A percentile compares a stretch with the other conserved stretches of the same genome.
Conservation (phyloP, 2,113 vertebrate species). For the Burhinus bistriatus region DNA sequence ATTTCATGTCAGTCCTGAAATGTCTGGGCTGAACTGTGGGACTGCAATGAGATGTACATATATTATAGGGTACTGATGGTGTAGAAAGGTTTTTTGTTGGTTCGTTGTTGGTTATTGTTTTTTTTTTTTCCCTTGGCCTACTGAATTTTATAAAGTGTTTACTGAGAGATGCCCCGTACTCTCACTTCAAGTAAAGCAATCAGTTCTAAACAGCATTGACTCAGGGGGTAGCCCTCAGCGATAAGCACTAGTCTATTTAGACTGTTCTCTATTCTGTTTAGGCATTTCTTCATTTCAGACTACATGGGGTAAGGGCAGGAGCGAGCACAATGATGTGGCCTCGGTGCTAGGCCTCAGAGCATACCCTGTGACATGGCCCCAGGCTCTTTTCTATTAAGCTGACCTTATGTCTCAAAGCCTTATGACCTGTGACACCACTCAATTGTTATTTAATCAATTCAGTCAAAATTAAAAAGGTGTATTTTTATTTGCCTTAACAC, state of each 20-base stretch:
- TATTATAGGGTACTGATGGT: background rate
- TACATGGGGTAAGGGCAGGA: conserved; percentile 53
- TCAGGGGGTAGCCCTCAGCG: background rate
- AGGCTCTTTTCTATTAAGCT: conserved; percentile 67
- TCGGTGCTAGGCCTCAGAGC: conserved; percentile 46
- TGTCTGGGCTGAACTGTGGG: background rate
- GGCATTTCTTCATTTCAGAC: conserved; percentile 68
- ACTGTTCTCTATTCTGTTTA: conserved; percentile 1
- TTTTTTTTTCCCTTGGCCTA: background rate
- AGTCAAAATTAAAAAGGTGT: conserved; percentile 78
- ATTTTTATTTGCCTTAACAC: conserved; percentile 75
- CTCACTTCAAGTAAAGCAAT: conserved; percentile 18
- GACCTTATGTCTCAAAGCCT: conserved; percentile 65
- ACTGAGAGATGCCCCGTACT: background rate
- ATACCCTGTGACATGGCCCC: conserved; percentile 56
- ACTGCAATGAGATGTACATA: background rate
- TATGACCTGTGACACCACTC: conserved; percentile 76
- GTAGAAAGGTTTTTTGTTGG: background rate
- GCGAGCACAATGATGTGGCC: conserved; percentile 16
- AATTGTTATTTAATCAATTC: conserved; percentile 80
- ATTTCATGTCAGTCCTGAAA: background rate
- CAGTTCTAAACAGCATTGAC: background rate
- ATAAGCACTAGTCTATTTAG: conserved; percentile 24
- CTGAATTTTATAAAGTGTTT: conserved; percentile 30
- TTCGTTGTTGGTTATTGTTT: background rate